Evolutionary conservation across 2,888 invertebrate genomes (phyloP).

Genomic region (Drosophila neoperkinsi): DNA sequence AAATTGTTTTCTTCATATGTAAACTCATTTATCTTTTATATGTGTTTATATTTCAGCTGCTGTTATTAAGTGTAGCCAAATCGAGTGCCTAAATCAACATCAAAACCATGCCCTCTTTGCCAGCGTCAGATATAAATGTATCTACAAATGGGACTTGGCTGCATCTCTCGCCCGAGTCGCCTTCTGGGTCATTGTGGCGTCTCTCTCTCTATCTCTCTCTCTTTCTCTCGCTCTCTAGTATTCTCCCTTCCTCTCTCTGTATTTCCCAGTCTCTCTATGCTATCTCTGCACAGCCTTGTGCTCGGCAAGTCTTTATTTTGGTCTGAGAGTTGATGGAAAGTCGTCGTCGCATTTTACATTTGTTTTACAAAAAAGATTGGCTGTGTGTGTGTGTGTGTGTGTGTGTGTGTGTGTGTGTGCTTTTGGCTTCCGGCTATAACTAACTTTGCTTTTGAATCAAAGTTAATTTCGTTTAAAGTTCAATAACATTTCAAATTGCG

Average conservation of each 20-base stretch:
- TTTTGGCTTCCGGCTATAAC: conserved; percentile 67
- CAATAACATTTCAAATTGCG: conserved; percentile 82
- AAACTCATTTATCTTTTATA: conserved; percentile 5
- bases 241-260: not conserved
- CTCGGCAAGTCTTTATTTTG: conserved; percentile 8
- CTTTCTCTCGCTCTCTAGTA: not conserved
- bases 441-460: conserved; percentile 59
- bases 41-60: conserved; percentile 23
- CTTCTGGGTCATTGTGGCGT: conserved; percentile 38
- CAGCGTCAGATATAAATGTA: conserved; percentile 39
- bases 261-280: not conserved
- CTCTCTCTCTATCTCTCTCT: not conserved
- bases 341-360: too few species aligned
- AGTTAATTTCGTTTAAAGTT: conserved; percentile 78
- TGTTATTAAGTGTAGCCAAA: conserved; percentile 1
- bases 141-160: conserved; percentile 27
- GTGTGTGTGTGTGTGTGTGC: not conserved
- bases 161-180: conserved; percentile 21
- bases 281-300: conserved; percentile 32
- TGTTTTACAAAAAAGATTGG: too few species aligned
- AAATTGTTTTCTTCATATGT: not conserved
- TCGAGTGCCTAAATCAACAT: conserved; percentile 34
- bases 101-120: conserved; percentile 30
- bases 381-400: not conserved
- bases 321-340: too few species aligned